Conservation (phyloP, 2,888 invertebrate species). For the Amphipyra berbera region DNA sequence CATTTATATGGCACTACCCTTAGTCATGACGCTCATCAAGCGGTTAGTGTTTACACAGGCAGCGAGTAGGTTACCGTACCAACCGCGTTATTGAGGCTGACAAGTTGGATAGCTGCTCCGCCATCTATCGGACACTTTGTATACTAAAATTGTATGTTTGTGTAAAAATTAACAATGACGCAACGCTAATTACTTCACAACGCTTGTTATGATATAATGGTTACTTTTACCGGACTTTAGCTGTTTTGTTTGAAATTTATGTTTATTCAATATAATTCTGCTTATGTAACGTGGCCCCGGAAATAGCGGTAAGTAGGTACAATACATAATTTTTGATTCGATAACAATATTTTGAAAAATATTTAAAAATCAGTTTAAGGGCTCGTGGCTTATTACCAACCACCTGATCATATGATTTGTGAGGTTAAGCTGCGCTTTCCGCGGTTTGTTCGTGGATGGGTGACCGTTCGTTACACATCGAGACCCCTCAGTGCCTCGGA, state of each 20-base stretch:
- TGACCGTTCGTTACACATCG: too few relatives aligned
- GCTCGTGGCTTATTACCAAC: too few relatives aligned
- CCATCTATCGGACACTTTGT: slow-evolving; percentile 28
- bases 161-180: slow-evolving; percentile 33
- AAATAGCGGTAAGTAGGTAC: too few relatives aligned
- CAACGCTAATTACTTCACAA: slow-evolving; percentile 34
- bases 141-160: slow-evolving; percentile 16
- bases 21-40: too few relatives aligned
- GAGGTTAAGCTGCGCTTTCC: too few relatives aligned
- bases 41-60: too few relatives aligned
- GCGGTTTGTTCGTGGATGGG: too few relatives aligned
- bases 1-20: too few relatives aligned
- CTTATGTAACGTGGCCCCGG: slow-evolving; percentile 26
- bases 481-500: too few relatives aligned
- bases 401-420: too few relatives aligned
- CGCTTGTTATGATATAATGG: slow-evolving; percentile 38
- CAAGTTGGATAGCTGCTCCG: neutral
- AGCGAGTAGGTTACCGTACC: too few relatives aligned
- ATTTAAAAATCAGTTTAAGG: neutral
- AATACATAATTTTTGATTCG: neutral
- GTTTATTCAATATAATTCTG: slow-evolving; percentile 39
- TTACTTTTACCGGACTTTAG: slow-evolving; percentile 41
- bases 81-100: too few relatives aligned
- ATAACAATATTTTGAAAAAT: neutral
- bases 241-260: slow-evolving; percentile 47